These are phyloP conservation scores for Pristionchus arcanus DNA, from an alignment of 2,888 invertebrate genomes.

Conservation along the genomic window DNA sequence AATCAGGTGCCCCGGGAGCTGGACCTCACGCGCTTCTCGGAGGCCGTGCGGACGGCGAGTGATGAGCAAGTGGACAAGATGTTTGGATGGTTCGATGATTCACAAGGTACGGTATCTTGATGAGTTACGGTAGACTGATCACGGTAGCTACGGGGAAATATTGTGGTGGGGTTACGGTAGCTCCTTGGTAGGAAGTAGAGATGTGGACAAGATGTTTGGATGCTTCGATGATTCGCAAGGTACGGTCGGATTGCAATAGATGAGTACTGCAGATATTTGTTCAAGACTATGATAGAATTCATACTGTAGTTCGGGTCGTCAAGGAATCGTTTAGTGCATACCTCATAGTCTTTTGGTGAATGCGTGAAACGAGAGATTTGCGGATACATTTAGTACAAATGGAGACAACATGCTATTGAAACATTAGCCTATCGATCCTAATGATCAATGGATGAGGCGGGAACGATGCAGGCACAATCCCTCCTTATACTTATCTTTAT, in stretches of 20 bases:
- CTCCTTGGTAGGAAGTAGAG: not conserved
- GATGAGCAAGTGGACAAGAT: conserved; percentile 5
- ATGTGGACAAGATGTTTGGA: not conserved
- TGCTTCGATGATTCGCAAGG: too few relatives aligned
- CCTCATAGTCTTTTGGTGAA: not conserved
- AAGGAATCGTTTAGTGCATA: too few relatives aligned
- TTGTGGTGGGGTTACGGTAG: too few relatives aligned
- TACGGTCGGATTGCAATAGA: not conserved
- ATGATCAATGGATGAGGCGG: not conserved
- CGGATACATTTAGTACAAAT: not conserved
- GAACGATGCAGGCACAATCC: not conserved
- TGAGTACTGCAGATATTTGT: too few relatives aligned
- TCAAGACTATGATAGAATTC: too few relatives aligned
- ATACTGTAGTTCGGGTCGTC: too few relatives aligned
- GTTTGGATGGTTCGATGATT: conserved; percentile 29
- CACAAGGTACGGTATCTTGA: not conserved
- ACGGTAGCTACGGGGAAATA: not conserved
- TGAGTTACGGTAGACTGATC: not conserved
- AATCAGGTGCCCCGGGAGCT: conserved; percentile 36
- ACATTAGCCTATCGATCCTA: not conserved
- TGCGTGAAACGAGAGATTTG: not conserved
- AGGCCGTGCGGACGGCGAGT: not conserved
- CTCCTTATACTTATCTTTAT: not conserved
- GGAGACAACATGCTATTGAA: not conserved
- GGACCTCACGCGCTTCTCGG: conserved; percentile 7